Percentiles rank a stretch among this genome's conserved stretches.
phyloP scores from a whole-genome alignment of 2,797 vertebrate genomes.

The Capromys pilorides region DNA sequence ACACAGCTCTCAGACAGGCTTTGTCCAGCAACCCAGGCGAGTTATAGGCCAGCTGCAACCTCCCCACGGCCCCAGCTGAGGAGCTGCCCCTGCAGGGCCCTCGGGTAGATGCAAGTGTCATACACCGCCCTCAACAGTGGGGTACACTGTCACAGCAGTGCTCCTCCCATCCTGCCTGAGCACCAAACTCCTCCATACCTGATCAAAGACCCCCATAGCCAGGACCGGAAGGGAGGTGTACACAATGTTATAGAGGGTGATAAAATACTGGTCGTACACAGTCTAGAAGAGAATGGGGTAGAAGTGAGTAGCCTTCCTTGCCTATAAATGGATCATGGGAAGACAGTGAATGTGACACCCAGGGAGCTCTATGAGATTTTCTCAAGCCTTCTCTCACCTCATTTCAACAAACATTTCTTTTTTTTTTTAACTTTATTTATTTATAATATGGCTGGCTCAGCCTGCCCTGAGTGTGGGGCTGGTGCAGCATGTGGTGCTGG shows the following conservation, averaged over 20 bases:
- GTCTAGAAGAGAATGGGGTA: conserved; percentile 84
- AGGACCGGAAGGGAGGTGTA: conserved; percentile 97
- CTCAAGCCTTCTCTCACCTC: background rate
- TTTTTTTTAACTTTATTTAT: too few species aligned
- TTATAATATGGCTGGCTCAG: too few species aligned
- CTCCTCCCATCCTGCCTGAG: background rate
- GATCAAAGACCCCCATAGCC: conserved; percentile 98
- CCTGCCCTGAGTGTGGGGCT: too few species aligned
- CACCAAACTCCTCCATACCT: conserved; percentile 86
- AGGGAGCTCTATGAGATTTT: background rate
- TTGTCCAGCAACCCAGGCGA: background rate
- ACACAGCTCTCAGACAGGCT: background rate
- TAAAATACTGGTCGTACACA: conserved; percentile 95
- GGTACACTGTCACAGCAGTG: background rate
- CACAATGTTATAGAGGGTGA: conserved; percentile 97
- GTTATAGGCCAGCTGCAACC: background rate
- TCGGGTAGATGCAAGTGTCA: background rate
- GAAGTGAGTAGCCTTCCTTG: background rate
- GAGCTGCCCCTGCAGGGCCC: background rate
- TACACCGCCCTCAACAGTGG: background rate
- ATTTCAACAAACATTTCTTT: background rate
- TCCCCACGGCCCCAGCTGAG: background rate
- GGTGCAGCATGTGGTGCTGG: too few species aligned
- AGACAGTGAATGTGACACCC: accelerated
- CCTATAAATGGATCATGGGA: background rate